These are phyloP conservation scores for Pithys albifrons DNA, from an alignment of 2,113 vertebrate species.

Conservation along the genomic window DNA sequence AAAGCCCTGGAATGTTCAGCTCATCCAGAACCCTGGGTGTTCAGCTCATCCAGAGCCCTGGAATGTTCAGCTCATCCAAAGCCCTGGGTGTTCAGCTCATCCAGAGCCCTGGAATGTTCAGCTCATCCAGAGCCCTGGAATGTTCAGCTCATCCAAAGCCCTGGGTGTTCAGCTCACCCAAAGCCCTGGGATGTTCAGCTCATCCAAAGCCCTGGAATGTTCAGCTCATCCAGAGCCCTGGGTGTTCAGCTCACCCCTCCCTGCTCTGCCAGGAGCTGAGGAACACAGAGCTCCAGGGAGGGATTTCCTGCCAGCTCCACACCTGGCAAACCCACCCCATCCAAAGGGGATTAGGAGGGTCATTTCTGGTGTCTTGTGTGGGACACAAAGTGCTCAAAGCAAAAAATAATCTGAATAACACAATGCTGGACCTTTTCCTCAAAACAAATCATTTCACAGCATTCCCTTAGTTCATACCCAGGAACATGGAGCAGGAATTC, in stretches of 20 bases:
- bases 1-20: not conserved
- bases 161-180: no score
- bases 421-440: not conserved
- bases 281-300: not conserved
- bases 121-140: no score
- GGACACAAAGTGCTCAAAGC: not conserved
- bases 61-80: not conserved
- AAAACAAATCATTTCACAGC: not conserved
- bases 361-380: fast-evolving
- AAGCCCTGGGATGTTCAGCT: no score
- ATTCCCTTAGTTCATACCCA: not conserved
- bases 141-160: no score
- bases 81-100: not conserved
- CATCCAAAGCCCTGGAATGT: no score
- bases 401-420: not conserved
- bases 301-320: not conserved
- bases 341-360: fast-evolving
- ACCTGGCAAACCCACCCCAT: not conserved
- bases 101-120: no score
- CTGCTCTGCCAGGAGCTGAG: not conserved
- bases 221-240: not conserved
- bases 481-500: not conserved
- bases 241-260: not conserved
- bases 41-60: no score
- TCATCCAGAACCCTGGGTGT: no score